phyloP scores from a whole-genome alignment of 2,888 invertebrate genomes.

The Anarsia innoxiella region DNA sequence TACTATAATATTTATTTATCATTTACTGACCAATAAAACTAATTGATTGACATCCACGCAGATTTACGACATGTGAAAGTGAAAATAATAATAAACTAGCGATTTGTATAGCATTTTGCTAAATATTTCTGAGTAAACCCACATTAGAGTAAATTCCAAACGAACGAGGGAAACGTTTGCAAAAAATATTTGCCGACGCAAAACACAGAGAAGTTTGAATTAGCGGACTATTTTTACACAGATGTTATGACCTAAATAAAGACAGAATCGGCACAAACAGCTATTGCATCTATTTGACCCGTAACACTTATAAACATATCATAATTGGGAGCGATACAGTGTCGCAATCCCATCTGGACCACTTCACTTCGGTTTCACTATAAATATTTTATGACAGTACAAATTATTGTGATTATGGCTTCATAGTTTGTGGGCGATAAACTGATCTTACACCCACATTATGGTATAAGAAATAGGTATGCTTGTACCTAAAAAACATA shows the following conservation, averaged over 20 bases:
- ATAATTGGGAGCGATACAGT: conserved; percentile 5
- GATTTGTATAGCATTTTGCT: too few relatives aligned
- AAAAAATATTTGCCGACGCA: too few relatives aligned
- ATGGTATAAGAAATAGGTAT: too few relatives aligned
- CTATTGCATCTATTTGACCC: conserved; percentile 11
- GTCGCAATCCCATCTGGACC: conserved; percentile 5
- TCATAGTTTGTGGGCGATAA: conserved; percentile 7
- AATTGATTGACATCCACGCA: too few relatives aligned
- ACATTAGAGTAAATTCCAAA: too few relatives aligned
- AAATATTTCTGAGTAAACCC: too few relatives aligned
- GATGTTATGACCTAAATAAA: conserved; percentile 7
- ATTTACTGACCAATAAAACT: conserved; percentile 3
- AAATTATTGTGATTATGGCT: conserved; percentile 7
- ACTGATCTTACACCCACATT: conserved; percentile 11
- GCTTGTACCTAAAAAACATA: too few relatives aligned
- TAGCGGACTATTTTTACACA: too few relatives aligned
- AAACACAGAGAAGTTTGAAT: too few relatives aligned
- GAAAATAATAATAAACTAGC: too few relatives aligned
- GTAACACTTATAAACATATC: conserved; percentile 14
- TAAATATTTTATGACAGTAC: conserved; percentile 8
- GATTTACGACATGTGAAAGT: conserved; percentile 7
- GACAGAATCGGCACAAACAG: conserved; percentile 1
- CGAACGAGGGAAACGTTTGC: too few relatives aligned
- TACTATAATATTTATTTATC: conserved; percentile 9
- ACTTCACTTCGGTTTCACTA: conserved; percentile 8